Conservation (phyloP, 2,888 invertebrate species). For the Stenolophus ochropezus region DNA sequence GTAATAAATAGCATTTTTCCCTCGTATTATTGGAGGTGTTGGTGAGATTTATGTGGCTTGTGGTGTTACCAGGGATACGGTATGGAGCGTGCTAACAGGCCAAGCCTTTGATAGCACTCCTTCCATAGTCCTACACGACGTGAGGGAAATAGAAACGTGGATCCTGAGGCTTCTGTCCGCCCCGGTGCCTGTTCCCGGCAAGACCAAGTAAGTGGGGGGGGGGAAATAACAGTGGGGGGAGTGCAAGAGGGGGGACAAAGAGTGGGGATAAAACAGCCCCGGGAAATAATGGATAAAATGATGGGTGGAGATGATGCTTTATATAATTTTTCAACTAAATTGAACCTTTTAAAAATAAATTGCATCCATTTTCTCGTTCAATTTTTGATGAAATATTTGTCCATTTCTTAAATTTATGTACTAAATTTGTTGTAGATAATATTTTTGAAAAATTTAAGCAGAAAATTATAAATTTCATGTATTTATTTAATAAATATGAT, state of each 20-base stretch:
- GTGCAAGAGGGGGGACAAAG: conserved; percentile 67
- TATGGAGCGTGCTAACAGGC: conserved; percentile 96
- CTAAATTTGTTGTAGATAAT: too few species aligned
- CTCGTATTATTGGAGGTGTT: neutral
- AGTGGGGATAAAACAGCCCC: neutral
- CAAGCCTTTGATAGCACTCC: conserved; percentile 87
- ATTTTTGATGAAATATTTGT: too few species aligned
- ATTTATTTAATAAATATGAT: too few species aligned
- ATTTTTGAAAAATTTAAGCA: too few species aligned
- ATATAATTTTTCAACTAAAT: too few species aligned
- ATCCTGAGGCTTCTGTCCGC: conserved; percentile 95
- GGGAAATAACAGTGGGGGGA: conserved; percentile 69
- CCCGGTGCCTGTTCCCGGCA: conserved; percentile 98
- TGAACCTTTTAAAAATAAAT: too few species aligned
- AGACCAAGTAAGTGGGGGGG: conserved; percentile 83
- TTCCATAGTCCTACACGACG: conserved; percentile 94
- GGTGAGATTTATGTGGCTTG: neutral
- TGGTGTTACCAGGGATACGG: conserved; percentile 84
- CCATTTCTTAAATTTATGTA: too few species aligned
- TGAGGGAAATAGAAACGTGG: conserved; percentile 99
- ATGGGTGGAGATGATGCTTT: too few species aligned
- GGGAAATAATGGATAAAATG: too few species aligned
- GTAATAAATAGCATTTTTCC: too few species aligned
- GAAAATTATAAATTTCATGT: too few species aligned
- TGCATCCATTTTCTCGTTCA: too few species aligned